Base-by-base conservation (phyloP, 2,888 invertebrate species). In the Pterostichus madidus region DNA sequence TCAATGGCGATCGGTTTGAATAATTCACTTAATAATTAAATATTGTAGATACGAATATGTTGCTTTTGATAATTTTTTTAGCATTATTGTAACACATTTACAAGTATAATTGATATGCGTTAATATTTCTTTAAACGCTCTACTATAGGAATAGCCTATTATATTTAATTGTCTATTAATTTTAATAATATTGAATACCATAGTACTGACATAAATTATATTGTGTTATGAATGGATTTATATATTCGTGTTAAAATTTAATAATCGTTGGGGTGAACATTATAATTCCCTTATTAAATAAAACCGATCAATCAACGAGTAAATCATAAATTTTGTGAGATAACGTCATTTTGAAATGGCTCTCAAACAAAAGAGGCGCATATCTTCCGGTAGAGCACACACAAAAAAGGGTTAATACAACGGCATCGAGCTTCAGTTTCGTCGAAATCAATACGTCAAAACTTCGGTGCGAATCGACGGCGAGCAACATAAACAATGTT, bases 361-460 rank as follows among this genome's bases (percentile, higher is more conserved):
- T 64, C 24, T 71, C 46, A 71, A 71, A 71, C 71, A 71, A 71
- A 53, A 71, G 71, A 49, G 10, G 7, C 10, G 71, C 46, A 46
- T 46, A 71, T 71, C 71, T 71, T 39, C 59, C 31, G 11, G 15
- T 35, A 39, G 15, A 15, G 44, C 11, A 17, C 46, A 44, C 71
- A 71, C 53, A 68, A 68, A 71, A 71, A 64, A 35, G 71, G 71
- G 71, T 71, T 71, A 71, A 71, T 53, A 35, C 44, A 78, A 39
- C 35, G 35, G 35, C 56, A 56, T 64, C 64, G 35, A 6, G 64
- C 35, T 35, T 64, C 35, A 17, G 46, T 71, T 71, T 44, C 10
- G 17, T 71, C 35, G 71, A 56, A 75, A 82, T 82, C 75, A 61
- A 75, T 82, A 75, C 81, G 81, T 82, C 81, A 61, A 82, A 82